Evolutionary conservation across 1,140 invertebrate species (phyloP).

Genomic region (Magallana gigas): DNA sequence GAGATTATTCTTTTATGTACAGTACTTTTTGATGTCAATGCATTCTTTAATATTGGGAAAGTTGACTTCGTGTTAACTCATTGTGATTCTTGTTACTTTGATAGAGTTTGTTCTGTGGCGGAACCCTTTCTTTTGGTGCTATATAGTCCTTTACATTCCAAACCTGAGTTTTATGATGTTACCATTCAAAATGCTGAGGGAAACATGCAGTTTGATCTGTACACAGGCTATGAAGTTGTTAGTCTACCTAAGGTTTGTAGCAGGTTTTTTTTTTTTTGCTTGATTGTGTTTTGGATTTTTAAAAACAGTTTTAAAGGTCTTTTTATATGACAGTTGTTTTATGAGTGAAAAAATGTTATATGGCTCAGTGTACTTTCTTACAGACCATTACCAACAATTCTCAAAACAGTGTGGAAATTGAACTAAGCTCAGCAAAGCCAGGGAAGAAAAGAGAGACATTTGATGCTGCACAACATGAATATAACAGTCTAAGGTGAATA

Average conservation of each 20-base stretch:
- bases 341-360: background rate
- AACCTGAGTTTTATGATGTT: conserved; percentile 76
- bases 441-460: conserved; percentile 66
- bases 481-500: conserved; percentile 57
- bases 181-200: conserved; percentile 58
- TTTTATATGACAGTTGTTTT: background rate
- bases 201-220: conserved; percentile 70
- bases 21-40: too few species aligned
- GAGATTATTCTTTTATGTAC: too few species aligned
- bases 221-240: conserved; percentile 71
- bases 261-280: background rate
- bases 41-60: too few species aligned
- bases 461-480: conserved; percentile 65
- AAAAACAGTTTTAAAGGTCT: background rate
- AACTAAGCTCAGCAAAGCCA: conserved; percentile 53
- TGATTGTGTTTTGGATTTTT: background rate
- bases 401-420: conserved; percentile 41
- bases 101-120: conserved; percentile 74
- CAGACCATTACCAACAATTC: conserved; percentile 19
- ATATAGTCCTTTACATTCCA: conserved; percentile 74
- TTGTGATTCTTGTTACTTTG: conserved; percentile 28
- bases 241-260: conserved; percentile 70
- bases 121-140: conserved; percentile 75
- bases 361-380: background rate
- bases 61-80: too few species aligned